Conservation (phyloP, 1,140 invertebrate species). For the Tetragnatha versicolor region DNA sequence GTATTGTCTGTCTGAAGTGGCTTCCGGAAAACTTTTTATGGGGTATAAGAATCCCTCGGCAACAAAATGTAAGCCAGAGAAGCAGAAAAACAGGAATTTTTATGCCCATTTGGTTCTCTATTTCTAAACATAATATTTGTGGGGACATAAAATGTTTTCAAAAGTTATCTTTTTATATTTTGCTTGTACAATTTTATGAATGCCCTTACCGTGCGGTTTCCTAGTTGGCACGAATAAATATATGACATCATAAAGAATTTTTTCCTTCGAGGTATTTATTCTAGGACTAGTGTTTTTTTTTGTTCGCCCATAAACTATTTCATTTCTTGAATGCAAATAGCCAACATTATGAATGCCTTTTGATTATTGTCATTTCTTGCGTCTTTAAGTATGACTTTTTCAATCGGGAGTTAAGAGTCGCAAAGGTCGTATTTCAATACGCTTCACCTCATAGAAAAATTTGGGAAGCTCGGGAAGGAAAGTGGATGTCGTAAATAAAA, state of each 20-base stretch:
- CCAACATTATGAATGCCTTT: too few species aligned
- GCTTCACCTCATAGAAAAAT: too few species aligned
- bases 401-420: too few species aligned
- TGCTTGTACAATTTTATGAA: background rate
- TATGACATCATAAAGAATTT: constrained; percentile 4
- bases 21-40: constrained; percentile 20
- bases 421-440: too few species aligned
- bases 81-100: background rate
- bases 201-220: background rate
- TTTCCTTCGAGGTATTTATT: background rate
- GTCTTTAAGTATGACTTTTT: too few species aligned
- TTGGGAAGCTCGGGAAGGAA: too few species aligned
- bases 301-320: too few species aligned
- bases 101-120: constrained; percentile 17
- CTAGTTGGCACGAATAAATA: background rate
- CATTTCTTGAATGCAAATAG: too few species aligned
- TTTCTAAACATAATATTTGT: constrained; percentile 26
- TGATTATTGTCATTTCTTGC: too few species aligned
- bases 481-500: too few species aligned
- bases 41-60: background rate
- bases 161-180: constrained; percentile 6
- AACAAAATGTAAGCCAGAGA: background rate
- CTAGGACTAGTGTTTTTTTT: too few species aligned
- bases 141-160: constrained; percentile 26
- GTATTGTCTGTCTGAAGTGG: background rate